Conservation (phyloP, 2,888 invertebrate genomes). For the Macroteleia sp. region DNA sequence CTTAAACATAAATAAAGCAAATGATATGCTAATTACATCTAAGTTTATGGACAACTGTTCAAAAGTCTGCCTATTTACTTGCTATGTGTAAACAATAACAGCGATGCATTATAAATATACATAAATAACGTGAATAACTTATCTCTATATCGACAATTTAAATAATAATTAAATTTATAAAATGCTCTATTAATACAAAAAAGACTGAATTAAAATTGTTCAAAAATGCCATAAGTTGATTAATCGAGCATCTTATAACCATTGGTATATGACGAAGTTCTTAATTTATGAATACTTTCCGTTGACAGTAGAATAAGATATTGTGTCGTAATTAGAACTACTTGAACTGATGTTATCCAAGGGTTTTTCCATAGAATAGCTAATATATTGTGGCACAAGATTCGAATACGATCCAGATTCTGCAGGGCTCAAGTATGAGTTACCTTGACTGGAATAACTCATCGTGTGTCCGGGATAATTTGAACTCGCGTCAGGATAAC, state of each 20-base stretch:
- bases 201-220: background rate
- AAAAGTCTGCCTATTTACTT: background rate
- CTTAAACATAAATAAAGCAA: slow-evolving; percentile 53
- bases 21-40: slow-evolving; percentile 13
- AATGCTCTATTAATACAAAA: background rate
- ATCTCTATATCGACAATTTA: slow-evolving; percentile 8
- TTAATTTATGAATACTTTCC: slow-evolving; percentile 72
- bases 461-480: slow-evolving; percentile 62
- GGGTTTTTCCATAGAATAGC: slow-evolving; percentile 68
- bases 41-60: slow-evolving; percentile 19
- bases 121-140: slow-evolving; percentile 5
- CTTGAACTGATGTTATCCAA: slow-evolving; percentile 64
- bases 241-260: slow-evolving; percentile 5
- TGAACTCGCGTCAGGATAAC: slow-evolving; percentile 59
- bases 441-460: slow-evolving; percentile 69
- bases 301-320: slow-evolving; percentile 79
- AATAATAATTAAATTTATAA: background rate
- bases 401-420: slow-evolving; percentile 76
- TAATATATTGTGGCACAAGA: slow-evolving; percentile 73
- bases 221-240: background rate
- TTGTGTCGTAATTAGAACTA: slow-evolving; percentile 79
- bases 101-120: background rate
- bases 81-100: background rate
- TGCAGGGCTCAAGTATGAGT: slow-evolving; percentile 67
- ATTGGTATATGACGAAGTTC: background rate